Conservation (phyloP, 2,888 invertebrate species). For the Linhomoeus sp. region DNA sequence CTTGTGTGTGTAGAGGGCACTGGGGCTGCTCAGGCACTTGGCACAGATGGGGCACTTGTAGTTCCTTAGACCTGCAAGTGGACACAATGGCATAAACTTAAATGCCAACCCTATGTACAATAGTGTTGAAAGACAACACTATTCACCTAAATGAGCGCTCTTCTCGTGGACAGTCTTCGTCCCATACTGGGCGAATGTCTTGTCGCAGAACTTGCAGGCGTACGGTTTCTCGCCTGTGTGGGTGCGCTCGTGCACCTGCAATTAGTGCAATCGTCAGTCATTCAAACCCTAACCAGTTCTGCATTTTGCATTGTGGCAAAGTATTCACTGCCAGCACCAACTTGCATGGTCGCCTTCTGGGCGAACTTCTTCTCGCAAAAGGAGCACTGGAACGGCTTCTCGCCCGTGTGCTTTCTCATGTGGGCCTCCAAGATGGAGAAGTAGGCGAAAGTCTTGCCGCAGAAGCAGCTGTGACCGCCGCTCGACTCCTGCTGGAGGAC, state of each 20-base stretch:
- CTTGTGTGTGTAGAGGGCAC: conserved; percentile 27
- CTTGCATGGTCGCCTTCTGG: conserved; percentile 28
- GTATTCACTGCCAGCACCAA: no score
- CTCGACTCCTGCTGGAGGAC: no score
- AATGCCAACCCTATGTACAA: no score
- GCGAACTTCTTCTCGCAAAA: conserved; percentile 26
- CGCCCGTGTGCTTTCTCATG: conserved; percentile 28
- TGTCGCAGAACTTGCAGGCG: conserved; percentile 21
- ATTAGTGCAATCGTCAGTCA: neutral
- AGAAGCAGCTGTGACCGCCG: conserved; percentile 6
- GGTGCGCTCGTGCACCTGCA: conserved; percentile 15
- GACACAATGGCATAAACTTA: neutral
- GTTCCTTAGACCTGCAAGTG: conserved; percentile 15
- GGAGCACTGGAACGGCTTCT: conserved; percentile 24
- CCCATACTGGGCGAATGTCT: conserved; percentile 27
- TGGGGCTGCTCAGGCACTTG: conserved; percentile 24
- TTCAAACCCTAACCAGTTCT: no score
- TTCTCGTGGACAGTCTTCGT: conserved; percentile 28
- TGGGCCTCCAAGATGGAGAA: conserved; percentile 27
- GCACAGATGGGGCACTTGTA: conserved; percentile 26
- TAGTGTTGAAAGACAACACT: no score
- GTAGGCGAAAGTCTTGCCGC: conserved; percentile 19
- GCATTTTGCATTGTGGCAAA: no score
- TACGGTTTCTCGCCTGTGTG: conserved; percentile 2
- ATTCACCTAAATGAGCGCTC: conserved; percentile 19